phyloP scores from a whole-genome alignment of 2,888 invertebrate genomes.

The Dugesia japonica region DNA sequence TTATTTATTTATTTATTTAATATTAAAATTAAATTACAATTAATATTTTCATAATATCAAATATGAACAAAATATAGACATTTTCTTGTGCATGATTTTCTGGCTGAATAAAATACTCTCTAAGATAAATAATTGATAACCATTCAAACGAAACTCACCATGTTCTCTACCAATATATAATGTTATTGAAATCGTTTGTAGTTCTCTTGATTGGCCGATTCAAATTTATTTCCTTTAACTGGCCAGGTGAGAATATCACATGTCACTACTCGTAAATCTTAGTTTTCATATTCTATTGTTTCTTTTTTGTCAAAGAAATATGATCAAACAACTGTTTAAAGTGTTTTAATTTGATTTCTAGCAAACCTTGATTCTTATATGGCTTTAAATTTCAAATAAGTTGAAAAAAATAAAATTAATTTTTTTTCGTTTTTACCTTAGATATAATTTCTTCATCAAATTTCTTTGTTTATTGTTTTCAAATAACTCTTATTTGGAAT shows the following conservation, averaged over 20 bases:
- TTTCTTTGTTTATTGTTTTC: neutral
- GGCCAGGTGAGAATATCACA: neutral
- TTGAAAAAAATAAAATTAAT: neutral
- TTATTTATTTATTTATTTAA: no score
- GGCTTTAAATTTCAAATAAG: neutral
- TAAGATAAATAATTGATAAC: neutral
- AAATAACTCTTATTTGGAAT: neutral
- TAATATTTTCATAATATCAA: no score
- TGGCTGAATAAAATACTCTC: neutral
- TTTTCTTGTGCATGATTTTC: no score
- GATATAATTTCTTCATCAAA: neutral
- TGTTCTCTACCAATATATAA: neutral
- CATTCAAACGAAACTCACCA: neutral
- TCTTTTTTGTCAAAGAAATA: neutral
- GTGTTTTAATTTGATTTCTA: neutral
- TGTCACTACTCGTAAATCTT: neutral
- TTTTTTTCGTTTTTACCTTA: neutral
- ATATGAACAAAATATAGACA: no score
- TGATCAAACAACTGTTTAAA: slow-evolving; percentile 16
- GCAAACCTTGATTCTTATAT: neutral
- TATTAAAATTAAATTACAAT: no score
- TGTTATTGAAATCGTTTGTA: neutral
- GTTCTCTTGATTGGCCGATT: neutral
- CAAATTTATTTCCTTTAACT: neutral
- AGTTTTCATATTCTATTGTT: neutral